phyloP scores from a whole-genome alignment of 2,797 vertebrate species.

The Thalassophryne amazonica region DNA sequence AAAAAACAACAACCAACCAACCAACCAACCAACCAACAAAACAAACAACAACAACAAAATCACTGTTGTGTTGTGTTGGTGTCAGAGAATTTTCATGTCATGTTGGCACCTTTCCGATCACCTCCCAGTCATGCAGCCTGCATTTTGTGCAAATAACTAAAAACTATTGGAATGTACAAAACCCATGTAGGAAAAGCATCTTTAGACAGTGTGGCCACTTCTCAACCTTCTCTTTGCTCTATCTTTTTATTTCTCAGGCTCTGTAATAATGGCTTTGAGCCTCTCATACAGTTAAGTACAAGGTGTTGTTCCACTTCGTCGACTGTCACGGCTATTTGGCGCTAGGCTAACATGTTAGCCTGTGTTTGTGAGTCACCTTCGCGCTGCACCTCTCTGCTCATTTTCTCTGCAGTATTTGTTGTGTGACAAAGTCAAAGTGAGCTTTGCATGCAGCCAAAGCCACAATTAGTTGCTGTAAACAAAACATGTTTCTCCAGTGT shows the following conservation, averaged over 20 bases:
- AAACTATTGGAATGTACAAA: too few relatives aligned
- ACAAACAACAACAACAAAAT: too few relatives aligned
- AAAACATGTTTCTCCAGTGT: conserved; percentile 47
- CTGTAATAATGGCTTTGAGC: conserved; percentile 58
- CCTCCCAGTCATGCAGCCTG: too few relatives aligned
- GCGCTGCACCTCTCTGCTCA: conserved; percentile 24
- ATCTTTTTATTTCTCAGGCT: conserved; percentile 25
- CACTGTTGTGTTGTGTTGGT: too few relatives aligned
- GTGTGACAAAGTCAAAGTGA: conserved; percentile 35
- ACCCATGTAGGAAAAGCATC: too few relatives aligned
- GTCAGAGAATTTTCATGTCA: too few relatives aligned
- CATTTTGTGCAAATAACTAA: too few relatives aligned
- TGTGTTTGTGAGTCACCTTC: conserved; percentile 7
- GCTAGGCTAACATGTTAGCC: conserved; percentile 27
- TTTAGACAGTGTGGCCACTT: too few relatives aligned
- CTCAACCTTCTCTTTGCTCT: conserved; percentile 17
- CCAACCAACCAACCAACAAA: too few relatives aligned
- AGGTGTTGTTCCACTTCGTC: conserved; percentile 55
- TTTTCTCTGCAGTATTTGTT: conserved; percentile 53
- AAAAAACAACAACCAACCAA: too few relatives aligned
- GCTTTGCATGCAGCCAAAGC: conserved; percentile 70
- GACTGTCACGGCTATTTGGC: conserved; percentile 39
- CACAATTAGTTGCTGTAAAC: conserved; percentile 76
- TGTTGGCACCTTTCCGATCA: too few relatives aligned
- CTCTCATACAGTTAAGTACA: conserved; percentile 55